Evolutionary conservation across 2,797 vertebrate species (phyloP).

Genomic region (Clarias platycephalus): DNA sequence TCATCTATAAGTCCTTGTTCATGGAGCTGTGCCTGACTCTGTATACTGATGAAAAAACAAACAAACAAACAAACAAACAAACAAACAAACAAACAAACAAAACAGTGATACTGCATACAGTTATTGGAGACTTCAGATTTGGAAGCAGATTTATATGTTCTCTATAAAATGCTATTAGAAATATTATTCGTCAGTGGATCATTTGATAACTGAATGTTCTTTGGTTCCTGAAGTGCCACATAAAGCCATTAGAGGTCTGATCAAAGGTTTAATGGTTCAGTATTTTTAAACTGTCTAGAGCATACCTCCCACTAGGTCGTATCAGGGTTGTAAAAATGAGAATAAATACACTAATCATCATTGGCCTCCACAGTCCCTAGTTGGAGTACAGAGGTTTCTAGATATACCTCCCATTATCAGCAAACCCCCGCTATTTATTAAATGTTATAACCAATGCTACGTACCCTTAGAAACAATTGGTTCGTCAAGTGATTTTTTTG

Average conservation of each 20-base stretch:
- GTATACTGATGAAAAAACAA: background rate
- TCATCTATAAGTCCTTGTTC: background rate
- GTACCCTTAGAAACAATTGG: background rate
- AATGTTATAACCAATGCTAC: background rate
- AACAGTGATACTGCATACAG: background rate
- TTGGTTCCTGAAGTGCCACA: background rate
- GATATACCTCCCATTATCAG: background rate
- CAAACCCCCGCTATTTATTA: background rate
- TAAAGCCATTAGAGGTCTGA: background rate
- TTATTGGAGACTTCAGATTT: background rate
- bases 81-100: background rate
- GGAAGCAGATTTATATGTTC: background rate
- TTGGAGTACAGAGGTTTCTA: too few species aligned
- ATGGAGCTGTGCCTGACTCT: background rate
- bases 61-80: background rate
- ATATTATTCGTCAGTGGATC: background rate
- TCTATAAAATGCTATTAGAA: background rate
- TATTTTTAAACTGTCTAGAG: background rate
- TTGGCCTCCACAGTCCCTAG: too few species aligned
- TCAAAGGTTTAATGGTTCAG: background rate
- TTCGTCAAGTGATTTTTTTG: background rate
- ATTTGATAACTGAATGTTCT: background rate
- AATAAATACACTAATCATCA: too few species aligned
- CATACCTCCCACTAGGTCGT: background rate
- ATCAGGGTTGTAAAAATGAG: too few species aligned